Evolutionary conservation across 2,797 vertebrate genomes (phyloP).

Genomic region (Tolypeutes matacus): DNA sequence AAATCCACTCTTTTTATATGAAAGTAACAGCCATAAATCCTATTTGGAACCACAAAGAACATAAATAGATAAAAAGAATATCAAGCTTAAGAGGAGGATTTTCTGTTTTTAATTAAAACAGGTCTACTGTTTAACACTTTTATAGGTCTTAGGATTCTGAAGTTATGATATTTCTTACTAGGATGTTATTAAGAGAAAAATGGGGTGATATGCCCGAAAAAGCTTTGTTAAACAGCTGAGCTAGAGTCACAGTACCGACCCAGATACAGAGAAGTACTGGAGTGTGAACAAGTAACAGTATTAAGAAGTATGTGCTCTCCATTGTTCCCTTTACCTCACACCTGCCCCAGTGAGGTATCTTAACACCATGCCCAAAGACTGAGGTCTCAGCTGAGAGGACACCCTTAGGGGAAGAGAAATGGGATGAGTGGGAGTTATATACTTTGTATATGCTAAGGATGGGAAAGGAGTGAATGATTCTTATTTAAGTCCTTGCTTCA

Average conservation of each 20-base stretch:
- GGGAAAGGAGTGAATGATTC: neutral
- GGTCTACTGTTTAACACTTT: neutral
- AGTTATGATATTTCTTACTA: neutral
- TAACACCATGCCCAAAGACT: neutral
- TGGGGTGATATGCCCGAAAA: neutral
- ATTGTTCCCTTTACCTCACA: neutral
- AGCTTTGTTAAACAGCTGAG: neutral
- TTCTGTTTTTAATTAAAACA: constrained; percentile 53
- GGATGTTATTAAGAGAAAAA: neutral
- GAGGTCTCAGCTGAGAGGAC: neutral
- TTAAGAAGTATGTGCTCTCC: neutral
- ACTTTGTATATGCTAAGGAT: neutral
- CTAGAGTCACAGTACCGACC: neutral
- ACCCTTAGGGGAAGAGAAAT: neutral
- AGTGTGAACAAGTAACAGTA: neutral
- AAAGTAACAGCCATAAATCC: neutral
- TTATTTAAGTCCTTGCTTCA: neutral
- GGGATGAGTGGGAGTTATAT: neutral
- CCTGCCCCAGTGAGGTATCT: neutral
- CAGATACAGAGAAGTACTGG: neutral
- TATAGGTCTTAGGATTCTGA: neutral
- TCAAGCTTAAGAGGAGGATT: neutral
- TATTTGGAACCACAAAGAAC: neutral
- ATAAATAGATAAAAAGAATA: constrained; percentile 26
- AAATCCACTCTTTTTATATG: constrained; percentile 1